phyloP scores from a whole-genome alignment of 2,797 vertebrate species.

The Coccyzus lansbergi region DNA sequence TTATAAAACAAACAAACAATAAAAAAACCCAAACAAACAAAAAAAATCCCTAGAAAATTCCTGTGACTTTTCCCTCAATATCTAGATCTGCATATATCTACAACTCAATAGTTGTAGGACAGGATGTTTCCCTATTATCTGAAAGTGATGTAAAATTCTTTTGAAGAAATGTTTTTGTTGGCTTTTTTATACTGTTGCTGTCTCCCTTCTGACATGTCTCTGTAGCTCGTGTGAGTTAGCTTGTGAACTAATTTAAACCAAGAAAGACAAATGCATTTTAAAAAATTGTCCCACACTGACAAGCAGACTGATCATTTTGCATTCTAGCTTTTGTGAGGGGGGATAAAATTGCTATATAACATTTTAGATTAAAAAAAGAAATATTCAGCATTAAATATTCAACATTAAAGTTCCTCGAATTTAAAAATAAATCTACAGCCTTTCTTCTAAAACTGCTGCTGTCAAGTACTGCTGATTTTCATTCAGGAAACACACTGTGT shows the following conservation, averaged over 20 bases:
- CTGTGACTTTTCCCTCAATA: not conserved
- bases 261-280: slow-evolving; percentile 47
- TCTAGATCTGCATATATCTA: not conserved
- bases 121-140: slow-evolving; percentile 47
- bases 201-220: slow-evolving; percentile 50
- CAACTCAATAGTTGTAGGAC: slow-evolving; percentile 3
- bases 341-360: slow-evolving; percentile 33
- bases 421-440: slow-evolving; percentile 53
- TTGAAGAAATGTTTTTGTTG: slow-evolving; percentile 64
- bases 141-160: slow-evolving; percentile 56
- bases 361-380: slow-evolving; percentile 53
- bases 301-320: slow-evolving; percentile 38
- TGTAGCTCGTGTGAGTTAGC: slow-evolving; percentile 25
- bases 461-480: slow-evolving; percentile 5
- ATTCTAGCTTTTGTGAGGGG: slow-evolving; percentile 32
- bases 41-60: not conserved
- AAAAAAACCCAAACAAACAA: not conserved
- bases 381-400: slow-evolving; percentile 53
- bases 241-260: slow-evolving; percentile 61
- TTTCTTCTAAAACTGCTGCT: slow-evolving; percentile 50
- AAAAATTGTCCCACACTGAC: slow-evolving; percentile 47
- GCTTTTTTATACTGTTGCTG: slow-evolving; percentile 25
- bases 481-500: not conserved
- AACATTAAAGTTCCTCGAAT: slow-evolving; percentile 32
- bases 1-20: not conserved